Base-by-base conservation (phyloP, 2,888 invertebrate genomes). In the Parnassius orleans region DNA sequence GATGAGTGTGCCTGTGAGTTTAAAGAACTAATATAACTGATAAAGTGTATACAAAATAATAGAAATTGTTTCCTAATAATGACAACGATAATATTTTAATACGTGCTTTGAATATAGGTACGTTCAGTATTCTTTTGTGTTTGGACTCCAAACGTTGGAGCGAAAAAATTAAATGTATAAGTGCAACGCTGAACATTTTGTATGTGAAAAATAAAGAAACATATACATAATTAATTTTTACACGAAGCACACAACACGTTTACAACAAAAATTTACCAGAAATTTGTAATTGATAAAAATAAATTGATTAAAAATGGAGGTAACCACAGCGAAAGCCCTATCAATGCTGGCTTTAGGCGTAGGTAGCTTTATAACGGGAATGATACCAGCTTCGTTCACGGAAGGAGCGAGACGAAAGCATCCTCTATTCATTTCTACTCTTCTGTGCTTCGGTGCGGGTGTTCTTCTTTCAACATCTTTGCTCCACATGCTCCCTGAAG, bases 401-500 rank as follows among this genome's bases (percentile, higher is more conserved):
- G 90, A 93, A 50, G 85, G 90, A 9, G 90, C 93, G 50, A 88
- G 93, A 54, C 89, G 89, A 66, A 86, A 92, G 33, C 93, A 93
- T 75, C 95, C 95, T 0, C 78, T 96, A 2, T 73, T 94, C 1
- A 89, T 95, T 1, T 96, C 96, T 0, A 91, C 94, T 14, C 83
- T 96, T 9, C 87, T 97, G 1, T 96, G 96, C 76, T 96, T 96
- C 73, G 97, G 97, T 3, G 96, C 95, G 9, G 97, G 97, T 1
- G 95, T 97, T 24, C 90, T 97, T 5, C 83, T 97, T 5, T 94
- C 96, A 0, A 97, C 97, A 0, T 93, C 96, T 0, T 69, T 96
- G 44, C 92, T 95, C 15, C 97, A 97, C 82, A 95, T 97, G 91
- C 84, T 97, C 5, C 96, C 96, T n/a, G 96, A 97, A 90, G 94